Percentiles rank a stretch among this genome's conserved stretches.
Conservation (phyloP, 1,140 invertebrate genomes). For the Drosophila parabipectinata region DNA sequence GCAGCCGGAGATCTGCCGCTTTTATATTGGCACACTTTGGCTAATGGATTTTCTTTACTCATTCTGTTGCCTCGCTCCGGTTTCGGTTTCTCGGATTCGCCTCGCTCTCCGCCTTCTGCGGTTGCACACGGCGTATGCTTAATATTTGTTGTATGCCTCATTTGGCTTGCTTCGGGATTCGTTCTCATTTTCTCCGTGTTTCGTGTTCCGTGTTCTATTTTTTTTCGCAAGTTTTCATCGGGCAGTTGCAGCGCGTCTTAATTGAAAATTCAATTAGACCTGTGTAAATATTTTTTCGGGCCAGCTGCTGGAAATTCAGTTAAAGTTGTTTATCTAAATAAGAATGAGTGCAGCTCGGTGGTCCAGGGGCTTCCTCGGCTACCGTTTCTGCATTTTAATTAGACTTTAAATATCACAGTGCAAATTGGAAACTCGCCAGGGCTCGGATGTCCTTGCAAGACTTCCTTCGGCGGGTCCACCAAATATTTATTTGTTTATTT, state of each 20-base stretch:
- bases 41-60: slow-evolving; percentile 72
- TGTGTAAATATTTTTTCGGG: slow-evolving; percentile 79
- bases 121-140: slow-evolving; percentile 78
- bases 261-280: slow-evolving; percentile 83
- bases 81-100: neutral
- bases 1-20: slow-evolving; percentile 21
- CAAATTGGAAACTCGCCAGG: slow-evolving; percentile 78
- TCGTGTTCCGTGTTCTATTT: neutral
- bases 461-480: neutral
- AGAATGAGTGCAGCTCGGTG: slow-evolving; percentile 57
- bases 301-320: slow-evolving; percentile 71
- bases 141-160: slow-evolving; percentile 78
- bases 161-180: slow-evolving; percentile 61
- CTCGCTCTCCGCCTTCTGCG: slow-evolving; percentile 46
- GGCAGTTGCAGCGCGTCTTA: slow-evolving; percentile 69
- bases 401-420: slow-evolving; percentile 79
- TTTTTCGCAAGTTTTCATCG: slow-evolving; percentile 13
- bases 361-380: slow-evolving; percentile 3
- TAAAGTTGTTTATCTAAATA: slow-evolving; percentile 80
- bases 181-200: slow-evolving; percentile 10
- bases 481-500: slow-evolving; percentile 12
- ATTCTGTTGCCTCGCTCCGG: slow-evolving; percentile 2
- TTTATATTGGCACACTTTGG: slow-evolving; percentile 77
- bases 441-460: slow-evolving; percentile 58
- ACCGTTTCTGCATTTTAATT: slow-evolving; percentile 74